A percentile compares a stretch with the other conserved stretches of the same genome.
Conservation (phyloP, 2,888 invertebrate genomes). For the Meliscaeva auricollis region DNA sequence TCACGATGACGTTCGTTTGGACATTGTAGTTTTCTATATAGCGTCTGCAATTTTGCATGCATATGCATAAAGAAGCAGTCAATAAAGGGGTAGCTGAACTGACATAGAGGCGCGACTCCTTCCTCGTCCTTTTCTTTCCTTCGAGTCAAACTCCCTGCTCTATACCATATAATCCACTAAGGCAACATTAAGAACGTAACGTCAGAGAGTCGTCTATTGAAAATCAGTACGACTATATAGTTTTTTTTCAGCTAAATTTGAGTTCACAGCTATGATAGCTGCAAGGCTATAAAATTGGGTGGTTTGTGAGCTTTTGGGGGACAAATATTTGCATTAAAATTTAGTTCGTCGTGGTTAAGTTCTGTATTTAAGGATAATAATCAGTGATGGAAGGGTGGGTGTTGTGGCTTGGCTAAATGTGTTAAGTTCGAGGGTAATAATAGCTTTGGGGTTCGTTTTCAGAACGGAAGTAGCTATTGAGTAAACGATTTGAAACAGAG, state of each 20-base stretch:
- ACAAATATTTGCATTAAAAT: conserved; percentile 73
- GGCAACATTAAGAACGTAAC: conserved; percentile 27
- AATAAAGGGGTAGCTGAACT: neutral
- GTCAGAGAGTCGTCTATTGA: conserved; percentile 31
- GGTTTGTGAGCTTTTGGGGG: conserved; percentile 4
- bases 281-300: conserved; percentile 4
- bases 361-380: conserved; percentile 45
- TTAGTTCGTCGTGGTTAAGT: conserved; percentile 54
- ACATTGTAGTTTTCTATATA: conserved; percentile 36
- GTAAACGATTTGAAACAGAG: conserved; percentile 26
- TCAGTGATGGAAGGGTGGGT: conserved; percentile 10
- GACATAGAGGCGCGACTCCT: neutral
- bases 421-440: neutral
- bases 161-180: conserved; percentile 34
- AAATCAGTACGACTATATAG: conserved; percentile 30
- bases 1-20: conserved; percentile 49
- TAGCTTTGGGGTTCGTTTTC: conserved; percentile 7
- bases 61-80: conserved; percentile 44
- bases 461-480: conserved; percentile 44
- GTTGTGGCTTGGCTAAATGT: neutral
- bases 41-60: neutral
- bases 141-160: neutral
- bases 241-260: conserved; percentile 53
- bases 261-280: neutral
- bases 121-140: neutral